Percentiles rank a stretch among this genome's conserved stretches.
Evolutionary conservation across 2,888 invertebrate species (phyloP).

Genomic region (Heliconius hortense): DNA sequence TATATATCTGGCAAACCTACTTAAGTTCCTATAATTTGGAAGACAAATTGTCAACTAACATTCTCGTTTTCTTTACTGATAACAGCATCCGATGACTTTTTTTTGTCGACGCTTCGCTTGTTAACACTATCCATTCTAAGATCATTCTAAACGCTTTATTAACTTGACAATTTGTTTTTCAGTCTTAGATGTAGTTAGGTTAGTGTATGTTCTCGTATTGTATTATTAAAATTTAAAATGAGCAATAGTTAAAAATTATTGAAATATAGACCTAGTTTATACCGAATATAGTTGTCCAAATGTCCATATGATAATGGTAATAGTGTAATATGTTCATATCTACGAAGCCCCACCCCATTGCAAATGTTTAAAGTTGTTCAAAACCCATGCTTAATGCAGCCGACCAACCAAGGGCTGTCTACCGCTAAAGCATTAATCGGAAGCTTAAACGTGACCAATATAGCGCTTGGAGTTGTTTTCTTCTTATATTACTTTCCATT

Average conservation of each 20-base stretch:
- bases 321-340: not conserved
- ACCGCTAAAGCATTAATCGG: conserved; percentile 70
- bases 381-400: conserved; percentile 60
- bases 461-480: conserved; percentile 76
- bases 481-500: conserved; percentile 72
- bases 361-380: conserved; percentile 53
- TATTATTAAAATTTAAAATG: conserved; percentile 39
- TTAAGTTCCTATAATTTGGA: conserved; percentile 51
- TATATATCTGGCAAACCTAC: conserved; percentile 28
- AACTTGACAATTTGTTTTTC: conserved; percentile 82
- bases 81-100: conserved; percentile 75
- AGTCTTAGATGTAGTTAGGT: conserved; percentile 69
- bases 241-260: conserved; percentile 1
- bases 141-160: conserved; percentile 73
- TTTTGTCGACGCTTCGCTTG: conserved; percentile 76
- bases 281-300: not conserved
- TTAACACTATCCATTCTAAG: conserved; percentile 67
- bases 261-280: conserved; percentile 6
- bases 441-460: conserved; percentile 78
- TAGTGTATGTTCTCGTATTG: conserved; percentile 69
- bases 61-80: conserved; percentile 77
- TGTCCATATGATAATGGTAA: not conserved
- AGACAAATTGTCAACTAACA: conserved; percentile 82
- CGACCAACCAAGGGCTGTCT: conserved; percentile 54
- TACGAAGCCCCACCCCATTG: conserved; percentile 6